Conservation (phyloP, 2,113 vertebrate genomes). For the Cryptomyrus ogoouensis region DNA sequence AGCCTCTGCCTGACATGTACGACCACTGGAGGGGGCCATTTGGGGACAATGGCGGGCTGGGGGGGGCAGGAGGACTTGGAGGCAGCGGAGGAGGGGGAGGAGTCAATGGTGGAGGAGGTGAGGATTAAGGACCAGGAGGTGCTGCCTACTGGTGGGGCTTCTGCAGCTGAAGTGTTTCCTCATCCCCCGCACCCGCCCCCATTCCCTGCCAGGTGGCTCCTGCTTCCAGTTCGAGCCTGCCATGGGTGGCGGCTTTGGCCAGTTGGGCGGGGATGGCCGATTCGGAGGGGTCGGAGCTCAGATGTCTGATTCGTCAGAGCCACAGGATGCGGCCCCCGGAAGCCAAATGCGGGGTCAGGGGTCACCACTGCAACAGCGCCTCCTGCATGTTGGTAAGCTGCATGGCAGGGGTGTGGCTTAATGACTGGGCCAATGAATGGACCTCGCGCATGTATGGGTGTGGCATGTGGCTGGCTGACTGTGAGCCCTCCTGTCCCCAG, state of each 20-base stretch:
- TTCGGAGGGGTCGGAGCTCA: conserved; percentile 71
- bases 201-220: conserved; percentile 34
- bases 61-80: conserved; percentile 43
- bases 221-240: conserved; percentile 70
- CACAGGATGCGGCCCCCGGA: conserved; percentile 16
- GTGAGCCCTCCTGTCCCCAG: conserved; percentile 42
- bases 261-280: conserved; percentile 49
- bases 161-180: neutral
- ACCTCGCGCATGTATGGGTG: neutral
- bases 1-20: conserved; percentile 80
- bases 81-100: conserved; percentile 62
- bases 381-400: conserved; percentile 54
- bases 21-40: conserved; percentile 76
- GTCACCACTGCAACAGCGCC: conserved; percentile 43
- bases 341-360: conserved; percentile 18
- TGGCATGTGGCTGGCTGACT: neutral
- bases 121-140: neutral
- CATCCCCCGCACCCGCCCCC: neutral
- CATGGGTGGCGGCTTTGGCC: conserved; percentile 47
- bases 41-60: conserved; percentile 62
- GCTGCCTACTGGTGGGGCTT: conserved; percentile 69
- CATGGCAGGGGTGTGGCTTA: neutral
- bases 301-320: conserved; percentile 57
- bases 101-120: conserved; percentile 43
- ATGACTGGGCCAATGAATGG: neutral